phyloP scores from a whole-genome alignment of 1,140 invertebrate genomes.

The Nephotettix cincticeps region DNA sequence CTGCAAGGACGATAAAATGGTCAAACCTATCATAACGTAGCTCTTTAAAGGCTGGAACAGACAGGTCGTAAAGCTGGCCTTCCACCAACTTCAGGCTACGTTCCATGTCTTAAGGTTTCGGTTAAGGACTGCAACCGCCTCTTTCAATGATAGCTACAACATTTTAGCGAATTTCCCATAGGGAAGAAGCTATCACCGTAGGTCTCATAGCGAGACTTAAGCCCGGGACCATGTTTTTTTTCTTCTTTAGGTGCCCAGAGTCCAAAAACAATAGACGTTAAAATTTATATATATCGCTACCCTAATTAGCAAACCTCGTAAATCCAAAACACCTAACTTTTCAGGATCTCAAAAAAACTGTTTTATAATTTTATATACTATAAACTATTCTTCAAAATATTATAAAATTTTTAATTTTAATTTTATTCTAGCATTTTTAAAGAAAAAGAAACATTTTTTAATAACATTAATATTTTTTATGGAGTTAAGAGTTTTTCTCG shows the following conservation, averaged over 20 bases:
- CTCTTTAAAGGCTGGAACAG: background rate
- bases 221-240: too few species aligned
- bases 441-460: background rate
- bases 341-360: background rate
- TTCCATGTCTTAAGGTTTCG: background rate
- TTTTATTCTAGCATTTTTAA: background rate
- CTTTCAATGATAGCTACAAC: background rate
- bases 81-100: too few species aligned
- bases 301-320: constrained; percentile 5
- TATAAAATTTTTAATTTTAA: background rate
- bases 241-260: too few species aligned
- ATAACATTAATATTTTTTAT: background rate
- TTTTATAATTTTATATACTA: background rate
- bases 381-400: background rate
- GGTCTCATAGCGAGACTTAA: too few species aligned
- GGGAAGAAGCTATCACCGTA: too few species aligned
- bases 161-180: too few species aligned
- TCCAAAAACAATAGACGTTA: too few species aligned
- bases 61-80: background rate
- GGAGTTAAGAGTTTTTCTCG: background rate
- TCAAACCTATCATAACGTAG: background rate
- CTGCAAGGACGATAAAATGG: constrained; percentile 1
- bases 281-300: constrained; percentile 11
- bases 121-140: background rate
- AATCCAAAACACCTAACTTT: background rate